These are phyloP conservation scores for Tenebrio molitor DNA, from an alignment of 1,140 invertebrate genomes.

Conservation along the genomic window DNA sequence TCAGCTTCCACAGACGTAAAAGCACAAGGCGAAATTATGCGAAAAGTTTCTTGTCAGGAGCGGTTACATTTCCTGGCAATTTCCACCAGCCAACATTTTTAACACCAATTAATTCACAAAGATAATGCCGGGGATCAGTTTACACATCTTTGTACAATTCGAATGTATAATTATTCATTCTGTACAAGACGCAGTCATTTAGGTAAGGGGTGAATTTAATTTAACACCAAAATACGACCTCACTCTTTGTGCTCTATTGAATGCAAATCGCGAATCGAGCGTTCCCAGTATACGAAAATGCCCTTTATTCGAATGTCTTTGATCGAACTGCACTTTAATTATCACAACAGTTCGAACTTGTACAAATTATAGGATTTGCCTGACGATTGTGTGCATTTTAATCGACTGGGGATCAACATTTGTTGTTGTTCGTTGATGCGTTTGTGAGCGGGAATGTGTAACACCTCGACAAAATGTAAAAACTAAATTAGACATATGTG, in stretches of 20 bases:
- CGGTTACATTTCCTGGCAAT: neutral
- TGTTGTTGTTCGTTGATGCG: too few species aligned
- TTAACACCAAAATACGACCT: constrained; percentile 37
- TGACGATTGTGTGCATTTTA: constrained; percentile 25
- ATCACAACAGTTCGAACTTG: constrained; percentile 31
- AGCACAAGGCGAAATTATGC: neutral
- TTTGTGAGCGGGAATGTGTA: neutral
- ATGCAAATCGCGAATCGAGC: constrained; percentile 34
- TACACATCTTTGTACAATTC: constrained; percentile 19
- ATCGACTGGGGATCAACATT: constrained; percentile 4
- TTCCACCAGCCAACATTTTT: constrained; percentile 12
- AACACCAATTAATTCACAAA: constrained; percentile 6
- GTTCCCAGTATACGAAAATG: constrained; percentile 22
- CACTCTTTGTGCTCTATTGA: constrained; percentile 38
- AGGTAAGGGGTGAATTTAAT: constrained; percentile 32
- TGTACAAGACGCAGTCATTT: constrained; percentile 21
- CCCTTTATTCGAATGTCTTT: constrained; percentile 22
- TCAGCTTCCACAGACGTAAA: neutral
- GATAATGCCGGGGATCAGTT: constrained; percentile 16
- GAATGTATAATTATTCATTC: constrained; percentile 27
- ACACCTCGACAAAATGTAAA: too few species aligned
- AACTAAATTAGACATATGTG: too few species aligned
- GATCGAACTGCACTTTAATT: constrained; percentile 33
- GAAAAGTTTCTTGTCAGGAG: constrained; percentile 16
- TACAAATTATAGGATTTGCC: constrained; percentile 25